Conservation (phyloP, 1,140 invertebrate species). For the Pachypsylla venusta region DNA sequence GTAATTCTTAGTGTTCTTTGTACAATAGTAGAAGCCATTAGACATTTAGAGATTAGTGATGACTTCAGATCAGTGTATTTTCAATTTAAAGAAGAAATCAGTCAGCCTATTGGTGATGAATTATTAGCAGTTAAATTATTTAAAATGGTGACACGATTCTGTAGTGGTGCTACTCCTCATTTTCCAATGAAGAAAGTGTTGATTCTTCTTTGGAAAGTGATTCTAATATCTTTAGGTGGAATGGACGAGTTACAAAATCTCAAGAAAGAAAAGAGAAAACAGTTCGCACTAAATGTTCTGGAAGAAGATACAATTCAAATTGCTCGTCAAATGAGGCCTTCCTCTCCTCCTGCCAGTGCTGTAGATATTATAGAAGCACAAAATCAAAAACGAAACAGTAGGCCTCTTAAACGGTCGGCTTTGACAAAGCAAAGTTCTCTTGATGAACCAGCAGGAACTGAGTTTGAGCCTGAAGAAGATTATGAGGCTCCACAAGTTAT, state of each 20-base stretch:
- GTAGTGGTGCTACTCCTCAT: conserved; percentile 82
- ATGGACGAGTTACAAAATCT: conserved; percentile 59
- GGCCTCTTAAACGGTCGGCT: conserved; percentile 49
- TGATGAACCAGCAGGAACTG: conserved; percentile 53
- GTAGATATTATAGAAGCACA: conserved; percentile 80
- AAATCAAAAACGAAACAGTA: conserved; percentile 54
- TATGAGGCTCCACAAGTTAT: conserved; percentile 31
- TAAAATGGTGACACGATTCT: conserved; percentile 85
- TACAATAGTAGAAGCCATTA: conserved; percentile 81
- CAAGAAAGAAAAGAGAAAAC: conserved; percentile 53
- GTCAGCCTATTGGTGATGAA: conserved; percentile 44
- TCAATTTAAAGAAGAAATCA: conserved; percentile 13
- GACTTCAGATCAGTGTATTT: conserved; percentile 7
- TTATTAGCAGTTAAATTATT: conserved; percentile 75
- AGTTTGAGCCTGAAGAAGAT: conserved; percentile 21
- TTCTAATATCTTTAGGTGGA: conserved; percentile 78
- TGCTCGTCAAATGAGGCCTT: conserved; percentile 79
- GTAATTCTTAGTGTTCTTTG: conserved; percentile 86
- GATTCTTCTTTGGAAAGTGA: conserved; percentile 88
- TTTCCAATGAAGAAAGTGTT: conserved; percentile 97
- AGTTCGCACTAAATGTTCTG: conserved; percentile 51
- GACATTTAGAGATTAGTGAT: conserved; percentile 27
- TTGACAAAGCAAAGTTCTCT: conserved; percentile 88
- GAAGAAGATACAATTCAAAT: conserved; percentile 90
- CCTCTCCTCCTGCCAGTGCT: conserved; percentile 85